A percentile compares a stretch with the other conserved stretches of the same genome.
phyloP scores from a whole-genome alignment of 2,888 invertebrate species.

The Macrophya annulata region DNA sequence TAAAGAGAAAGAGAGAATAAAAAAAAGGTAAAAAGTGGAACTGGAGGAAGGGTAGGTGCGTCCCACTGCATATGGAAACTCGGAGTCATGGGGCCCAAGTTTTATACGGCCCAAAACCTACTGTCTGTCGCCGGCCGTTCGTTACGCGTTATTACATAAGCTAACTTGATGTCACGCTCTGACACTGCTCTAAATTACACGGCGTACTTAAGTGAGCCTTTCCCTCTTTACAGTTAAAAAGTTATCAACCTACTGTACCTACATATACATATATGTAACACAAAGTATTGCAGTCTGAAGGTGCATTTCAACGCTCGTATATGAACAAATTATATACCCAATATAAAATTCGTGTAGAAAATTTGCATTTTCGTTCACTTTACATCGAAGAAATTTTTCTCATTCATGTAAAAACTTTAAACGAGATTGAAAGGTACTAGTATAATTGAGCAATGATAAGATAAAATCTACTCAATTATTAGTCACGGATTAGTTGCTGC shows the following conservation, averaged over 20 bases:
- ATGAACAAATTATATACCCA: not conserved
- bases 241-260: not conserved
- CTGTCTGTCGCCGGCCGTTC: conserved; percentile 36
- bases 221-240: conserved; percentile 45
- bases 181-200: conserved; percentile 51
- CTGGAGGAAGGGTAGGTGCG: conserved; percentile 16
- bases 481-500: too few relatives aligned
- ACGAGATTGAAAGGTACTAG: not conserved
- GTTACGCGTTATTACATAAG: conserved; percentile 63
- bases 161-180: conserved; percentile 56
- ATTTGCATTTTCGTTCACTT: not conserved
- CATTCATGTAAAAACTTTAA: not conserved
- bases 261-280: not conserved
- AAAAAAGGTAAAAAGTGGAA: not conserved
- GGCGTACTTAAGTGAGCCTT: conserved; percentile 37
- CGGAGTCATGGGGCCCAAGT: not conserved
- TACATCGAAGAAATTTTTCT: not conserved
- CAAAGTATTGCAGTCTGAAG: not conserved
- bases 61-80: conserved; percentile 14
- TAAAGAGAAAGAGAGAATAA: not conserved
- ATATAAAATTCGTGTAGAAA: not conserved
- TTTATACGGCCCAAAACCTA: conserved; percentile 31
- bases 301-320: not conserved
- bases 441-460: too few relatives aligned
- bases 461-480: too few relatives aligned